Base-by-base conservation (phyloP, 2,797 vertebrate genomes). In the Mallotus villosus region DNA sequence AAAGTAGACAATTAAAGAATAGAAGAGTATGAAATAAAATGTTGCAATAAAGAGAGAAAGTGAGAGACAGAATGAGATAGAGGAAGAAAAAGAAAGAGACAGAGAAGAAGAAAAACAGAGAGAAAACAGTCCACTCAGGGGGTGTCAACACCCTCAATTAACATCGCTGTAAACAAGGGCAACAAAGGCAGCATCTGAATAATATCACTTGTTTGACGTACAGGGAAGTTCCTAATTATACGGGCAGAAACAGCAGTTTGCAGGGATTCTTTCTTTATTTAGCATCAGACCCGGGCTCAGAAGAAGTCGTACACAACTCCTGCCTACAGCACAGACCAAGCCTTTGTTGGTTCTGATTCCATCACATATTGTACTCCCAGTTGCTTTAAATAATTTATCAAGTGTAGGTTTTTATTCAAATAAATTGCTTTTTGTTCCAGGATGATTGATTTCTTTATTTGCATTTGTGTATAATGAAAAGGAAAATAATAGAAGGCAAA, bases 311-410 rank as follows among this genome's bases (percentile, higher is more conserved):
- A 87, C 82, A 81, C 81, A 84, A 79, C 71, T 77, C 81, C 71
- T 81, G 85, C 76, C 74, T 70, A 69, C 81, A 80, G 80, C 67
- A 51, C 41, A 72, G 76, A 32, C 71, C 34, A 79, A 70, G 74
- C 76, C 82, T 86, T 79, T 83, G 79, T 81, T 86, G 79, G 74
- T 74, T 63, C 57, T 62, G 46, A 68, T 83, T 77, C 72, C 60
- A 79, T 78, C 81, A 77, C 80, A 70, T 71, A 81, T 74, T 78
- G 75, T 79, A 82, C 82, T 89, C 89, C 87, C 88, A 81, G 74
- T 81, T 84, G 82, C 73, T 84, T 82, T 92, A 87, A 91, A 92
- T 93, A 84, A 92, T 92, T 91, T 80, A 92, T 90, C 77, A 80
- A 75, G 63, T 88, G 82, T 87, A 83, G 72, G 79, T 88, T 88